phyloP scores from a whole-genome alignment of 2,888 invertebrate genomes.

The Tiliacea citrago region DNA sequence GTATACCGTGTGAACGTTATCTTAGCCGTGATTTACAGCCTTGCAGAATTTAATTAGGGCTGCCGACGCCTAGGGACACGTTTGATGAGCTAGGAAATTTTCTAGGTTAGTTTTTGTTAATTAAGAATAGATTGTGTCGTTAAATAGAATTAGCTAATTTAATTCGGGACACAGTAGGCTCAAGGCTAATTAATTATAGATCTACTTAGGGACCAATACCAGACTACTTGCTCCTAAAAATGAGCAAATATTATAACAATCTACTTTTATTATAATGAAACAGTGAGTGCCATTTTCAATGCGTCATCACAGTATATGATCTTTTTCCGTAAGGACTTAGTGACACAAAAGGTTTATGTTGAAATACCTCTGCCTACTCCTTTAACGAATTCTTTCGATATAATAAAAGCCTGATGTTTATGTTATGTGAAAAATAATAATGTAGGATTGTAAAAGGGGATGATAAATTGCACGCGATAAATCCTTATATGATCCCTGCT shows the following conservation, averaged over 20 bases:
- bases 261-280: background rate
- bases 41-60: constrained; percentile 71
- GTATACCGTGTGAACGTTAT: constrained; percentile 69
- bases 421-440: constrained; percentile 39
- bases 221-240: background rate
- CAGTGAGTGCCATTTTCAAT: background rate
- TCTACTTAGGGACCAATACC: no score
- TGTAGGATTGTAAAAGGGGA: constrained; percentile 25
- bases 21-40: constrained; percentile 73
- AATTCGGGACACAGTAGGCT: constrained; percentile 10
- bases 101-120: constrained; percentile 43
- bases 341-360: constrained; percentile 1
- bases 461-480: constrained; percentile 52
- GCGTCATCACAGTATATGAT: no score
- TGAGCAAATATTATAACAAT: background rate
- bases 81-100: constrained; percentile 51
- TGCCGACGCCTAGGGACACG: constrained; percentile 47
- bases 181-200: background rate
- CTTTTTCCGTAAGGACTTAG: background rate
- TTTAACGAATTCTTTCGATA: constrained; percentile 12
- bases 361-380: background rate
- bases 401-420: constrained; percentile 26
- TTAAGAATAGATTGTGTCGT: constrained; percentile 24
- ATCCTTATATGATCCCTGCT: constrained; percentile 44
- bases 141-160: constrained; percentile 27